Base-by-base conservation (phyloP, 2,113 vertebrate genomes). In the Phalacrocorax carbo region DNA sequence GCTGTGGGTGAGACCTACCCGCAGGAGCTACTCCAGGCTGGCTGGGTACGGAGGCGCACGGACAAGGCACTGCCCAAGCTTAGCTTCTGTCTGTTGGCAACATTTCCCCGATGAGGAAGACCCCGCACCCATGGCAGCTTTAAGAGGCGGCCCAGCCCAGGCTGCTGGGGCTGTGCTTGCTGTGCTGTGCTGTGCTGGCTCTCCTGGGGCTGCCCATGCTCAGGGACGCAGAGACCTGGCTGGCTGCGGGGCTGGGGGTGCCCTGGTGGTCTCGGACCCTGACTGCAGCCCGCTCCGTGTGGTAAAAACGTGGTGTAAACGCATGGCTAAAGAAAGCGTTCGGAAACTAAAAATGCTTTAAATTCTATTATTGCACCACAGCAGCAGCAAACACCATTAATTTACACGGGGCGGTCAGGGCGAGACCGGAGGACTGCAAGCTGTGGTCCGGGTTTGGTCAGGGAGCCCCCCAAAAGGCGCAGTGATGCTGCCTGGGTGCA, bases 321-420 rank as follows among this genome's bases (percentile, higher is more conserved):
- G 12, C 84, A 8, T 1, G 3, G 21, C 68, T 29, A 10, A 70
- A 72, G 60, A 9, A 73, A 69, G 60, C 15, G 46, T 52, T 62
- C 68, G n/a, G 90, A 42, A 48, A 76, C 75, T 22, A n/a, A 85
- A 75, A 69, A 69, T 78, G 91, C 77, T 97, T 95, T 94, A 64
- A 89, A 86, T 93, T 85, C 91, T 2, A 7, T 29, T 54, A 62
- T 68, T 81, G 84, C 82, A 66, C 62, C 82, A 7, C 40, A 21
- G 58, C 83, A 82, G 70, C 90, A 83, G 90, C 79, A 82, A 88
- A 86, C 92, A 73, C 25, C 4, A 2, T 23, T 46, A 27, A 16
- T n/a, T 10, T 4, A n/a, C 51, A 0, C 2, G 5, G 38, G 16
- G 32, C 2, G 13, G 38, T 6, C 66, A 5, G 48, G 40, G 10